Conservation (phyloP, 2,888 invertebrate genomes). For the Griposia aprilina region DNA sequence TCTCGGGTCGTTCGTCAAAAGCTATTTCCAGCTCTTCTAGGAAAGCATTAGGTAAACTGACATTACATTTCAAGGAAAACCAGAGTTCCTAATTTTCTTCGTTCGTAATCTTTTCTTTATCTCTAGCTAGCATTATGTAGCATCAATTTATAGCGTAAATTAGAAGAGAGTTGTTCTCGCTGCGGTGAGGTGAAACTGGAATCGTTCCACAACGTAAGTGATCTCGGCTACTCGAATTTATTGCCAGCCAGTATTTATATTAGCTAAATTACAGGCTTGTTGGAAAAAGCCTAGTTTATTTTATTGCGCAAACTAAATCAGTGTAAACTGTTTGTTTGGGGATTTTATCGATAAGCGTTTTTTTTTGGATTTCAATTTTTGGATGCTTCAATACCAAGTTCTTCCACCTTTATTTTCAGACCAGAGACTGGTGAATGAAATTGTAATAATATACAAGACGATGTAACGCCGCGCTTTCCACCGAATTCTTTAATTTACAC, state of each 20-base stretch:
- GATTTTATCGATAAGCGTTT: conserved; percentile 49
- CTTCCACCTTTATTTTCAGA: conserved; percentile 45
- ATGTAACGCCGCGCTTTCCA: conserved; percentile 13
- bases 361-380: conserved; percentile 34
- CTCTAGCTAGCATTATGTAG: conserved; percentile 29
- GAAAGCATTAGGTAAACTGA: conserved; percentile 15
- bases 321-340: conserved; percentile 49
- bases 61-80: conserved; percentile 14
- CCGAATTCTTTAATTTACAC: conserved; percentile 17
- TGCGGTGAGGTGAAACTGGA: conserved; percentile 49
- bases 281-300: conserved; percentile 45
- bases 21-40: conserved; percentile 5
- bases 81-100: conserved; percentile 7
- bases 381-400: conserved; percentile 28
- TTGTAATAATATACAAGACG: conserved; percentile 32
- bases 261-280: conserved; percentile 47
- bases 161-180: conserved; percentile 38
- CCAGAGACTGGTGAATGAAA: conserved; percentile 47
- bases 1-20: conserved; percentile 5
- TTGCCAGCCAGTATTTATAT: conserved; percentile 38
- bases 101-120: conserved; percentile 17
- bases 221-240: conserved; percentile 52
- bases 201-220: conserved; percentile 43
- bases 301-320: conserved; percentile 52
- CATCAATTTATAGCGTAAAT: conserved; percentile 42